These are phyloP conservation scores for Sebastes diploproa DNA, from an alignment of 2,797 vertebrate genomes.

Conservation along the genomic window DNA sequence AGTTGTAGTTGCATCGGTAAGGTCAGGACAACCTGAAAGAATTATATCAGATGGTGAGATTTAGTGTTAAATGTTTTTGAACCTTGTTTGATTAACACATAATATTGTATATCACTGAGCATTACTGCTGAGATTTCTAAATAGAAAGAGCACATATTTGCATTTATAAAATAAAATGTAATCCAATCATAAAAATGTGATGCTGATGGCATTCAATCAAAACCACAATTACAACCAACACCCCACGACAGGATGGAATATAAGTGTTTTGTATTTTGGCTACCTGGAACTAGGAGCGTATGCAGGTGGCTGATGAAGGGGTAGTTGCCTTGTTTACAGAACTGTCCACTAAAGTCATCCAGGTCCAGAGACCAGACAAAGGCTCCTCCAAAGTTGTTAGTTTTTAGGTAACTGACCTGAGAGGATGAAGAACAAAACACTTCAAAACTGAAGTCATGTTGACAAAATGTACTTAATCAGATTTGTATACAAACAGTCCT, in stretches of 20 bases:
- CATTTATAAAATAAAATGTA: no score
- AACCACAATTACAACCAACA: no score
- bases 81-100: no score
- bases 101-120: no score
- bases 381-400: constrained; percentile 70
- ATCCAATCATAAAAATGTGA: no score
- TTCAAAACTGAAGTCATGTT: neutral
- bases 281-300: constrained; percentile 7
- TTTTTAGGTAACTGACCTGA: constrained; percentile 60
- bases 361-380: constrained; percentile 79
- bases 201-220: neutral
- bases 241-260: no score
- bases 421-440: neutral
- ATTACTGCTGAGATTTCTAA: no score
- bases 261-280: neutral
- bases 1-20: neutral
- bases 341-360: constrained; percentile 74
- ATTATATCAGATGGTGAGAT: neutral
- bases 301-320: constrained; percentile 46
- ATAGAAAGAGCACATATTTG: no score
- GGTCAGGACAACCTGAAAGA: neutral
- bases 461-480: neutral
- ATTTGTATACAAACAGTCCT: neutral
- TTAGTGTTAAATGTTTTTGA: no score
- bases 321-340: constrained; percentile 68